These are phyloP conservation scores for Gastrophysa polygoni DNA, from an alignment of 2,888 invertebrate genomes.

Conservation along the genomic window DNA sequence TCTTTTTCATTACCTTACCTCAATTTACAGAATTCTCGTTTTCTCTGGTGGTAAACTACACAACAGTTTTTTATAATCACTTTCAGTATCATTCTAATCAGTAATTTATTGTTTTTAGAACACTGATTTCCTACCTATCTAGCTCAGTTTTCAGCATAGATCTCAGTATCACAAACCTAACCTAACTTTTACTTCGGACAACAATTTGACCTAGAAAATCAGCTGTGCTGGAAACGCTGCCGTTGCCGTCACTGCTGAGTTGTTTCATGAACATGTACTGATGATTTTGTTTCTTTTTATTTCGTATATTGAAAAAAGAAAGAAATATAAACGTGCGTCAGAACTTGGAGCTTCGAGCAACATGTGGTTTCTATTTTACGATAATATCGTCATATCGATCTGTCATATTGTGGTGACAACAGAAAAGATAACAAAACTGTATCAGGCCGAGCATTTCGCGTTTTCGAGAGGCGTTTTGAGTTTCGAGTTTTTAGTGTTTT, in stretches of 20 bases:
- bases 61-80: conserved; percentile 51
- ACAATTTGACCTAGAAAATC: conserved; percentile 14
- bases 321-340: conserved; percentile 25
- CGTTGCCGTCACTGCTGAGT: neutral
- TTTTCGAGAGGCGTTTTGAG: conserved; percentile 1
- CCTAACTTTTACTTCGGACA: neutral
- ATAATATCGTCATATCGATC: conserved; percentile 48
- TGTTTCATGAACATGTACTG: conserved; percentile 30
- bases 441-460: conserved; percentile 18
- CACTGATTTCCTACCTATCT: too few species aligned
- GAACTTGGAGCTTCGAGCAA: conserved; percentile 45
- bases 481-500: conserved; percentile 3
- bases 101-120: conserved; percentile 10
- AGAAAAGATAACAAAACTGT: conserved; percentile 25
- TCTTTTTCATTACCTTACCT: conserved; percentile 47
- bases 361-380: conserved; percentile 47
- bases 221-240: conserved; percentile 12
- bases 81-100: conserved; percentile 48
- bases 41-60: conserved; percentile 52
- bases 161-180: neutral
- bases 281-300: conserved; percentile 18
- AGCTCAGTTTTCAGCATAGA: too few species aligned
- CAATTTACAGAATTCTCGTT: conserved; percentile 49
- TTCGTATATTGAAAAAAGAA: conserved; percentile 18
- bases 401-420: conserved; percentile 39